Evolutionary conservation across 2,888 invertebrate species (phyloP).

Genomic region (Mimas tiliae): DNA sequence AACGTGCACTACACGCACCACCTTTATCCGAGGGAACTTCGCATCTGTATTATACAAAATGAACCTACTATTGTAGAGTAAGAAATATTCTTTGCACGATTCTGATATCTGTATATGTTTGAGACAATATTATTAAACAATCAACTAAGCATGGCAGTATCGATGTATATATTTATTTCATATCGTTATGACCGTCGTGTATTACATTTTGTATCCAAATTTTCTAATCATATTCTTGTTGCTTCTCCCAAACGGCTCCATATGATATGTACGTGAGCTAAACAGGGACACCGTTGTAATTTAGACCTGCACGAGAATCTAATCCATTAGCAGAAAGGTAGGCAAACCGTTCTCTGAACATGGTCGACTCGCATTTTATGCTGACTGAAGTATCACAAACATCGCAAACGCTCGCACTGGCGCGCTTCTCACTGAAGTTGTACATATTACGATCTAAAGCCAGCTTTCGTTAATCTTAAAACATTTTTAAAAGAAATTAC

Average conservation of each 20-base stretch:
- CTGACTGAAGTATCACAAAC: slow-evolving; percentile 19
- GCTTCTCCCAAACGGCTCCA: slow-evolving; percentile 3
- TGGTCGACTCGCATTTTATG: slow-evolving; percentile 24
- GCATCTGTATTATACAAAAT: not conserved
- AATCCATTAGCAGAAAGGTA: slow-evolving; percentile 24
- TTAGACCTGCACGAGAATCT: slow-evolving; percentile 16
- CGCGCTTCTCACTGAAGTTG: slow-evolving; percentile 3
- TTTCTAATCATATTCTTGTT: not conserved
- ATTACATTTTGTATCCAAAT: not conserved
- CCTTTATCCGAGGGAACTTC: slow-evolving; percentile 8
- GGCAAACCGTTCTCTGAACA: slow-evolving; percentile 21
- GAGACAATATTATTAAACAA: not conserved
- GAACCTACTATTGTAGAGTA: not conserved
- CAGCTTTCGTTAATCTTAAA: not conserved
- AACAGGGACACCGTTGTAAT: slow-evolving; percentile 21
- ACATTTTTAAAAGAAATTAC: slow-evolving; percentile 2
- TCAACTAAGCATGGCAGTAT: not conserved
- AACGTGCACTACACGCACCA: slow-evolving; percentile 49
- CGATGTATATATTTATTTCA: not conserved
- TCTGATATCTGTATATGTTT: not conserved
- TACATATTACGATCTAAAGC: not conserved
- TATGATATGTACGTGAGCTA: slow-evolving; percentile 15
- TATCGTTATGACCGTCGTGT: not conserved
- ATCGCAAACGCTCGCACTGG: slow-evolving; percentile 13
- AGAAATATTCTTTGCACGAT: not conserved